These are phyloP conservation scores for Drosophila histrio DNA, from an alignment of 2,888 invertebrate species.

Conservation along the genomic window DNA sequence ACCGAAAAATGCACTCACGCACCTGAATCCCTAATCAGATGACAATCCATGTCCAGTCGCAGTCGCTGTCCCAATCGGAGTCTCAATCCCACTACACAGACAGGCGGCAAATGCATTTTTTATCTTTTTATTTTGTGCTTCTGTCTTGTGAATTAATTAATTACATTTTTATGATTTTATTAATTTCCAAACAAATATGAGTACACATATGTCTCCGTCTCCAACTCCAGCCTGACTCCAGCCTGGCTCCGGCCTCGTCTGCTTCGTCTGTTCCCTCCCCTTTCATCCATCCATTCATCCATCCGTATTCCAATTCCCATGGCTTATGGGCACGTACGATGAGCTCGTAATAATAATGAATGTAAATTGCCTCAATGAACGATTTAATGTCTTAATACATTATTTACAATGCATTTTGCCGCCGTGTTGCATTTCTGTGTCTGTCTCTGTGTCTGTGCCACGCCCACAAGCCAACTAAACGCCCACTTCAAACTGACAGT, in stretches of 20 bases:
- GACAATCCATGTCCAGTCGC: constrained; percentile 26
- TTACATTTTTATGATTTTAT: constrained; percentile 78
- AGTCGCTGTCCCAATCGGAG: neutral
- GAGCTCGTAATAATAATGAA: constrained; percentile 76
- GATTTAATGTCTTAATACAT: constrained; percentile 82
- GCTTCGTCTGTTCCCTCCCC: neutral
- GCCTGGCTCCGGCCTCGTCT: constrained; percentile 13
- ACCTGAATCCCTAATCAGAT: constrained; percentile 77
- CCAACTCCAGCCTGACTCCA: neutral
- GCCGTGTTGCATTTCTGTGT: constrained; percentile 29
- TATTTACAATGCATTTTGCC: constrained; percentile 69
- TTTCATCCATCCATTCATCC: constrained; percentile 11
- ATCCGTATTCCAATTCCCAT: constrained; percentile 77
- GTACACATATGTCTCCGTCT: neutral
- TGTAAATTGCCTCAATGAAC: constrained; percentile 80
- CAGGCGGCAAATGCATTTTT: constrained; percentile 68
- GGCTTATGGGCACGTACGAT: constrained; percentile 81
- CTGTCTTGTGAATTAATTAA: constrained; percentile 72
- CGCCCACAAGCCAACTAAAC: constrained; percentile 45
- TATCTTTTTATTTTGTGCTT: constrained; percentile 23
- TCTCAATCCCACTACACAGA: constrained; percentile 31
- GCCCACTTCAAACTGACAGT: constrained; percentile 41
- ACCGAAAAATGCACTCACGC: constrained; percentile 74
- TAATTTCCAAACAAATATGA: constrained; percentile 71
- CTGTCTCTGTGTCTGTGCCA: no score